phyloP scores from a whole-genome alignment of 1,140 invertebrate species.

The Anadara kagoshimensis region DNA sequence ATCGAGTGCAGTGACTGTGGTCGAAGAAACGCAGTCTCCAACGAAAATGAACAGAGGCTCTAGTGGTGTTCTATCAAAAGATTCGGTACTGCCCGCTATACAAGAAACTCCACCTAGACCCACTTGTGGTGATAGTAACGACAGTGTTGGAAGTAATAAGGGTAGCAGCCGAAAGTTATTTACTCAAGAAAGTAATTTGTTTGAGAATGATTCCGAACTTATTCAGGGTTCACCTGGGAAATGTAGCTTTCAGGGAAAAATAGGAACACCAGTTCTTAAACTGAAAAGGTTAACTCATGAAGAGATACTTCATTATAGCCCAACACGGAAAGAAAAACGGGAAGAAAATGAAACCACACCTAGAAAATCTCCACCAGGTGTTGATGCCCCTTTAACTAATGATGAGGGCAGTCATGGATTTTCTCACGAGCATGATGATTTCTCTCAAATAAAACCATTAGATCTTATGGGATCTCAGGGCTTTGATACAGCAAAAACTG shows the following conservation, averaged over 20 bases:
- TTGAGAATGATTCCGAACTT: constrained; percentile 41
- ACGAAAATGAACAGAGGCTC: constrained; percentile 23
- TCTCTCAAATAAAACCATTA: constrained; percentile 51
- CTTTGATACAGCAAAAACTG: not conserved
- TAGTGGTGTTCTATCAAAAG: not conserved
- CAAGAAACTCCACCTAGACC: constrained; percentile 53
- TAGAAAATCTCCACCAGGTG: not conserved
- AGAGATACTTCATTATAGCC: constrained; percentile 53
- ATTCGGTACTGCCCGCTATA: constrained; percentile 26
- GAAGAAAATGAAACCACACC: constrained; percentile 2
- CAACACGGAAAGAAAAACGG: constrained; percentile 26
- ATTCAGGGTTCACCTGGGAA: constrained; percentile 47
- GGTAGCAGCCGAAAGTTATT: constrained; percentile 48
- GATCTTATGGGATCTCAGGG: constrained; percentile 26
- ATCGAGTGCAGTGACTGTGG: constrained; percentile 40
- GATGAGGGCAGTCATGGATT: not conserved
- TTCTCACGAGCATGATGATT: constrained; percentile 51
- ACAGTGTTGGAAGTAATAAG: not conserved
- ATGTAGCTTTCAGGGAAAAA: constrained; percentile 6
- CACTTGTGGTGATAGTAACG: not conserved
- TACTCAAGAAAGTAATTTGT: constrained; percentile 11
- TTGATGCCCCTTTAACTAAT: constrained; percentile 6
- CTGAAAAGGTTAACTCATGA: constrained; percentile 57
- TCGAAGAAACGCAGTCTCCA: constrained; percentile 63
- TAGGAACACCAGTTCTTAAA: constrained; percentile 58